phyloP scores from a whole-genome alignment of 2,797 vertebrate genomes.

The Salmo trutta region DNA sequence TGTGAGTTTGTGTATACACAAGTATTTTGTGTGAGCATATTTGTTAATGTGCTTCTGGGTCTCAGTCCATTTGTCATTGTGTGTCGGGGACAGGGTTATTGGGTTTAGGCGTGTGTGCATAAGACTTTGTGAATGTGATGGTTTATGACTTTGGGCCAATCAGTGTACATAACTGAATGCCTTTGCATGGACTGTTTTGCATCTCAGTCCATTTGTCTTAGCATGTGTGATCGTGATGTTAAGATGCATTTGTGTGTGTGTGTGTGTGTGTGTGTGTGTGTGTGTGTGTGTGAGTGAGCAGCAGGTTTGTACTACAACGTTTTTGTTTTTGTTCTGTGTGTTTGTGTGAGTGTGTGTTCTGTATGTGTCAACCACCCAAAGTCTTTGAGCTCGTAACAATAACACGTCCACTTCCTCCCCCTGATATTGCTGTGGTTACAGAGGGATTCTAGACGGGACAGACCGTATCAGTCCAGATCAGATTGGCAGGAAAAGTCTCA shows the following conservation, averaged over 20 bases:
- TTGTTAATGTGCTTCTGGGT: background rate
- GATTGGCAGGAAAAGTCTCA: conserved; percentile 30
- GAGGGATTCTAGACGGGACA: conserved; percentile 42
- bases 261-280: background rate
- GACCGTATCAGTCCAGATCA: conserved; percentile 56
- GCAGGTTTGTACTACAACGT: no score
- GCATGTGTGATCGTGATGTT: background rate
- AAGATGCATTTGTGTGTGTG: background rate
- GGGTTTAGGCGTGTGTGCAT: conserved; percentile 6
- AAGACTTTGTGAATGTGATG: no score
- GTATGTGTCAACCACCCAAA: conserved; percentile 73
- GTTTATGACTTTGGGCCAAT: background rate
- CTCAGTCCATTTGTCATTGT: no score
- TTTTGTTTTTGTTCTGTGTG: conserved; percentile 2
- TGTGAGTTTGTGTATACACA: conserved; percentile 33
- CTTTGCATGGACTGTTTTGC: background rate
- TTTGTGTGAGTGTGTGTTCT: conserved; percentile 35
- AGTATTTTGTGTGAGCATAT: conserved; percentile 3
- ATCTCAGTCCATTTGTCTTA: background rate
- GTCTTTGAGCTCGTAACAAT: conserved; percentile 67
- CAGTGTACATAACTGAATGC: conserved; percentile 16
- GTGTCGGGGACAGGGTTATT: no score
- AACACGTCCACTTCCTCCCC: conserved; percentile 69
- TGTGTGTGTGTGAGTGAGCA: conserved; percentile 4
- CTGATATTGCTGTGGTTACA: conserved; percentile 59